phyloP scores from a whole-genome alignment of 2,888 invertebrate genomes.

The Achlya flavicornis region DNA sequence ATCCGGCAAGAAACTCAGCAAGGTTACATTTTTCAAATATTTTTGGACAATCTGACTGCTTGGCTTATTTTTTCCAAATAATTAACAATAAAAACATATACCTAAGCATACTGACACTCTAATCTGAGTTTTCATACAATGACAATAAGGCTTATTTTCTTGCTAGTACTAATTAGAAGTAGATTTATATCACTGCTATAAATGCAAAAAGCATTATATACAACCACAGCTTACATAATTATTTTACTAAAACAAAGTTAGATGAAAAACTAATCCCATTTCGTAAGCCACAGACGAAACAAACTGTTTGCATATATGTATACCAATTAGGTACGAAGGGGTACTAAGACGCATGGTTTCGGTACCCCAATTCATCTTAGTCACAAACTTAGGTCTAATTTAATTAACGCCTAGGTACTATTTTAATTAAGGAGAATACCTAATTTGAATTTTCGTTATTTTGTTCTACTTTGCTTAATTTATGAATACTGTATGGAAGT shows the following conservation, averaged over 20 bases:
- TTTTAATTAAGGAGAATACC: slow-evolving; percentile 8
- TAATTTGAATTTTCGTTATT: background rate
- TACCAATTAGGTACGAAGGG: background rate
- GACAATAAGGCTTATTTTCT: background rate
- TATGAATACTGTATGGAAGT: background rate
- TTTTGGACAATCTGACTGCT: too few species aligned
- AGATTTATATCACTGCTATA: background rate
- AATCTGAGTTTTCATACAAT: background rate
- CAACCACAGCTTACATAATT: background rate
- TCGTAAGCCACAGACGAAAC: background rate
- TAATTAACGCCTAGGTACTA: slow-evolving; percentile 1
- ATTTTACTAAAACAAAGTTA: background rate
- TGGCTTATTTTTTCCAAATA: too few species aligned
- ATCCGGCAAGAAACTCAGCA: too few species aligned
- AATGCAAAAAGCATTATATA: background rate
- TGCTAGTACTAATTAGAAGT: too few species aligned
- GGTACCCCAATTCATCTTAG: slow-evolving; percentile 9
- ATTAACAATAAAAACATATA: too few species aligned
- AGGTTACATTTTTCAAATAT: too few species aligned
- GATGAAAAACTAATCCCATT: background rate
- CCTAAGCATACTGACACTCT: background rate
- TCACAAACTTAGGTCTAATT: slow-evolving; percentile 8
- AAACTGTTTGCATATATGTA: background rate
- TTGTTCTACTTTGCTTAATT: background rate
- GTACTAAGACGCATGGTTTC: background rate